Conservation (phyloP, 2,113 vertebrate genomes). For the Mesocricetus auratus region DNA sequence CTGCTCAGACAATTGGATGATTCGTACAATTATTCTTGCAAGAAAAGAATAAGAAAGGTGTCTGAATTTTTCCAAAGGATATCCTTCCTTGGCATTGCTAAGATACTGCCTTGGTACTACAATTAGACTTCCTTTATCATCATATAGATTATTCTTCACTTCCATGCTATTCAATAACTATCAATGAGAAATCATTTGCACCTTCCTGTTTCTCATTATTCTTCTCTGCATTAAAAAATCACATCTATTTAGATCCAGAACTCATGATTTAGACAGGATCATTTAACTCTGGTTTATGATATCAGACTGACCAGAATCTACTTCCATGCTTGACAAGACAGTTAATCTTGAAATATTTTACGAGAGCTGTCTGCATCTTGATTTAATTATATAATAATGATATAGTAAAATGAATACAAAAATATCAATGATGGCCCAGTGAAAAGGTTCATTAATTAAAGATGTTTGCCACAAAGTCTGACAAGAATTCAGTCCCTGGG, state of each 20-base stretch:
- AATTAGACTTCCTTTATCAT: neutral
- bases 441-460: neutral
- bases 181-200: neutral
- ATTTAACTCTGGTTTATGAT: neutral
- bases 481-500: neutral
- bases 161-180: neutral
- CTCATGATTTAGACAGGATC: neutral
- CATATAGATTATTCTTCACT: neutral
- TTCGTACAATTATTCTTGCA: constrained; percentile 75
- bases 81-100: neutral
- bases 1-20: constrained; percentile 80
- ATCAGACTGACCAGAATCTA: neutral
- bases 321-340: neutral
- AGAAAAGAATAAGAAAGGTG: constrained; percentile 68
- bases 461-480: neutral
- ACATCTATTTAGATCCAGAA: constrained; percentile 31
- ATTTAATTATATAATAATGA: neutral
- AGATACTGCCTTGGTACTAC: neutral
- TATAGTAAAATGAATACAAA: neutral
- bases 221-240: constrained; percentile 25
- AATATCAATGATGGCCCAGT: neutral
- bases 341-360: constrained; percentile 33
- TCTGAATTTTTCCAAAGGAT: constrained; percentile 44
- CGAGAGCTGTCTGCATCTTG: neutral
- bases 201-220: neutral